These are phyloP conservation scores for Gyrodactylus bullatarudis DNA, from an alignment of 1,140 invertebrate genomes.

Conservation along the genomic window DNA sequence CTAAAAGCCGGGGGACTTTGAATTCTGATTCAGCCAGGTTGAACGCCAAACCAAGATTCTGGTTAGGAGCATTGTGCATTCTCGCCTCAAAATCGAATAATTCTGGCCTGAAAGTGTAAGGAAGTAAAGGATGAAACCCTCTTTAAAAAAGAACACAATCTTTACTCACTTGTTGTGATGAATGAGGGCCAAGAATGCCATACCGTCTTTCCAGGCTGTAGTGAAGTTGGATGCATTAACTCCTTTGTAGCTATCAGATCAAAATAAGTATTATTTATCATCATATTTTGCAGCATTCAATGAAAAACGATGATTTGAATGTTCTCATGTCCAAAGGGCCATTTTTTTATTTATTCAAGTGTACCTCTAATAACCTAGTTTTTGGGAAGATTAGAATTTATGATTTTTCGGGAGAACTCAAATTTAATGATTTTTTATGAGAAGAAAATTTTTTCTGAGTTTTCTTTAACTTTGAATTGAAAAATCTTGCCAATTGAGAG, in stretches of 20 bases:
- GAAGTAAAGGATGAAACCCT: background rate
- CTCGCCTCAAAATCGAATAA: background rate
- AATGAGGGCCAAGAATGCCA: background rate
- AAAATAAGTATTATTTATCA: too few species aligned
- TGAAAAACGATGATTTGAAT: too few species aligned
- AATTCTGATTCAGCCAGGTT: background rate
- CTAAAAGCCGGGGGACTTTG: background rate
- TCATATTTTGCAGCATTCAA: too few species aligned
- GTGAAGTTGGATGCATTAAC: slow-evolving; percentile 1
- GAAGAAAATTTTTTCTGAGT: too few species aligned
- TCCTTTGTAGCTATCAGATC: background rate
- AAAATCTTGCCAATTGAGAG: too few species aligned
- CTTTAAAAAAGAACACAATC: background rate
- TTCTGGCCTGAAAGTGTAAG: background rate
- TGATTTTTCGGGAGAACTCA: too few species aligned
- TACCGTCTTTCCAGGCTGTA: background rate
- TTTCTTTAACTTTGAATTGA: too few species aligned
- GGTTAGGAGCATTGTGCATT: background rate
- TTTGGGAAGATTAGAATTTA: too few species aligned
- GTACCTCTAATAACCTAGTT: too few species aligned
- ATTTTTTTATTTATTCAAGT: too few species aligned
- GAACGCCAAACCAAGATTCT: background rate
- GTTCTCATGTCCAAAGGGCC: too few species aligned
- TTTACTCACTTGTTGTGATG: slow-evolving; percentile 2
- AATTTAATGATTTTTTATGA: too few species aligned